phyloP scores from a whole-genome alignment of 2,113 vertebrate species.

The Mystacornis crossleyi region DNA sequence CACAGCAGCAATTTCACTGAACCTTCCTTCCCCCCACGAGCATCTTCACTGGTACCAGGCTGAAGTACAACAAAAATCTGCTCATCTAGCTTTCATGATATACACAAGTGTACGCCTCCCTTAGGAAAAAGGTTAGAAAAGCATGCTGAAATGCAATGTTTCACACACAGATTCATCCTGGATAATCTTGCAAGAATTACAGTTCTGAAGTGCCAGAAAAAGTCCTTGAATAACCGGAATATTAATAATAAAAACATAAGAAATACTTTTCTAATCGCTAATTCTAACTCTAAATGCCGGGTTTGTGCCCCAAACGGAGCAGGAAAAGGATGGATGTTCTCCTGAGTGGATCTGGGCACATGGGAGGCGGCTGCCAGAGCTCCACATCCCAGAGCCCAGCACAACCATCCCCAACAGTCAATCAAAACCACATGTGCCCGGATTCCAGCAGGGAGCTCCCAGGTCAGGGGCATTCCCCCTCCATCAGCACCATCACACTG shows the following conservation, averaged over 20 bases:
- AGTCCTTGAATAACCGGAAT: not conserved
- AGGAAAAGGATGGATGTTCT: not conserved
- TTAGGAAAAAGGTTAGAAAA: not conserved
- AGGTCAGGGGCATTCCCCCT: slow-evolving; percentile 66
- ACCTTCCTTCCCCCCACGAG: not conserved
- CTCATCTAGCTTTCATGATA: not conserved
- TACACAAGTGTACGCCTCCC: not conserved
- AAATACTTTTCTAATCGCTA: not conserved
- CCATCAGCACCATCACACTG: slow-evolving; percentile 56
- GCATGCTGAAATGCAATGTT: not conserved
- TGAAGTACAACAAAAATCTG: not conserved
- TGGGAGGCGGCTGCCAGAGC: not conserved
- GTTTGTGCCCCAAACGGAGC: not conserved
- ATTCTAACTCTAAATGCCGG: not conserved
- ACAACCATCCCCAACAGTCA: not conserved
- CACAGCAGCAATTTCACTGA: not conserved
- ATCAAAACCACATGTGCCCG: slow-evolving; percentile 61
- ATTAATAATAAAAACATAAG: not conserved
- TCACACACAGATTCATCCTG: not conserved
- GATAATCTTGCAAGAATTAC: not conserved
- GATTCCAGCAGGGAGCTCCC: slow-evolving; percentile 29
- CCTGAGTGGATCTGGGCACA: not conserved
- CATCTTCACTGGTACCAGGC: not conserved
- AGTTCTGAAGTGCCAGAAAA: not conserved
- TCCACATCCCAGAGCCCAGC: slow-evolving; percentile 32